Base-by-base conservation (phyloP, 2,888 invertebrate species). In the Oligia latruncula region DNA sequence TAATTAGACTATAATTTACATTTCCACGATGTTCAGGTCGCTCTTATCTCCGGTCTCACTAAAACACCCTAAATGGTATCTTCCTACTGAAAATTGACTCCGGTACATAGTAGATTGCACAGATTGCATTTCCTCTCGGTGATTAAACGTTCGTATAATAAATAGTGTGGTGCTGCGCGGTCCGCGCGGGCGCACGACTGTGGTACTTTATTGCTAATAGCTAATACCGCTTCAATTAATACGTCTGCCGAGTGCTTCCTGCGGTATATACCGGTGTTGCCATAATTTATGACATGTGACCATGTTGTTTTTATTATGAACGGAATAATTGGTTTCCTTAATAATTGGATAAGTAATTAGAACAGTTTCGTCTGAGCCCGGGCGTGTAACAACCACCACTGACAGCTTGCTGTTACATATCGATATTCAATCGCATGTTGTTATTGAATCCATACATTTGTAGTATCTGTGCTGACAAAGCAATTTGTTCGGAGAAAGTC, bases 181-280 rank as follows among this genome's bases (percentile, higher is more conserved):
- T 9, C 62, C 80, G 89, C 80, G 78, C 85, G 70, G 80, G 88
- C 88, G 89, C 88, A 88, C 88, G 88, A 88, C 77, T 60, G 71
- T 58, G 64, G 78, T 88, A 80, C 80, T 89, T 88, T 88, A 88
- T 89, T 88, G 87, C 88, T 88, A 88, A 88, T 89, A 87, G 88
- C 75, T 84, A 86, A 86, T 84, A 72, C 72, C 58, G 85, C 79
- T 73, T 75, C 88, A 85, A 88, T 88, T 87, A 88, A 89, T 88
- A 82, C 83, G 78, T 83, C 75, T 87, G 78, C 77, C 78, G 66
- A 70, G 55, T 58, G 80, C 77, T 85, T 85, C 84, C 85, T 87
- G 84, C 71, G 60, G 68, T 65, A 20, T 52, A 20, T 43, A 62
- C 17, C 9, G 13, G 71, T 66, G 71, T 23, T 73, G 52, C 60